These are phyloP conservation scores for Charina bottae DNA, from an alignment of 2,113 vertebrate species.

Conservation along the genomic window DNA sequence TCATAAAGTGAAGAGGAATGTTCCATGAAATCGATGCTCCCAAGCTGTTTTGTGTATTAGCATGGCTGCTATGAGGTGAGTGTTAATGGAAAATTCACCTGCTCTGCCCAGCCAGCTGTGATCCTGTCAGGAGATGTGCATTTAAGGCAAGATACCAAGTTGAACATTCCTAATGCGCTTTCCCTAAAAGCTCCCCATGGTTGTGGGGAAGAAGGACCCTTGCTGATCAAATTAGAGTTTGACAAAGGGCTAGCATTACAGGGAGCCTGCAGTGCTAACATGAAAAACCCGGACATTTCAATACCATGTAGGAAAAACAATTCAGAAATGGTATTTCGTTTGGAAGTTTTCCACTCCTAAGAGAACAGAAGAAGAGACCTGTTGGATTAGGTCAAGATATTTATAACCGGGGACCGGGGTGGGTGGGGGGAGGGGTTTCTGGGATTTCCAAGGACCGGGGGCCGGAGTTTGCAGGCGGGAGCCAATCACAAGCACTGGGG, in stretches of 20 bases:
- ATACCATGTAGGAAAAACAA: not conserved
- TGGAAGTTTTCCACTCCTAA: too few species aligned
- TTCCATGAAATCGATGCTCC: slow-evolving; percentile 40
- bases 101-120: slow-evolving; percentile 21
- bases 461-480: too few species aligned
- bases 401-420: too few species aligned
- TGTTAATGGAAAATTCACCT: slow-evolving; percentile 56
- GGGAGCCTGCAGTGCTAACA: slow-evolving; percentile 4
- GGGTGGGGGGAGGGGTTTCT: too few species aligned
- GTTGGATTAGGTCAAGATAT: too few species aligned
- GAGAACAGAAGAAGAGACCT: too few species aligned
- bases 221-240: slow-evolving; percentile 29
- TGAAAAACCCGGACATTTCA: not conserved
- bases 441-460: too few species aligned
- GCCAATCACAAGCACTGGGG: too few species aligned
- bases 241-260: slow-evolving; percentile 27
- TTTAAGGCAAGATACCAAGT: slow-evolving; percentile 3
- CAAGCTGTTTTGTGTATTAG: slow-evolving; percentile 2
- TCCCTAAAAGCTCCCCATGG: slow-evolving; percentile 31
- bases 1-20: slow-evolving; percentile 16
- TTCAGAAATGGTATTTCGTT: too few species aligned
- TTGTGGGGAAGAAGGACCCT: not conserved
- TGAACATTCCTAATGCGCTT: not conserved
- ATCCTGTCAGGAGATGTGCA: slow-evolving; percentile 14
- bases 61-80: not conserved